Base-by-base conservation (phyloP, 2,113 vertebrate species). In the Zosterops borbonicus region DNA sequence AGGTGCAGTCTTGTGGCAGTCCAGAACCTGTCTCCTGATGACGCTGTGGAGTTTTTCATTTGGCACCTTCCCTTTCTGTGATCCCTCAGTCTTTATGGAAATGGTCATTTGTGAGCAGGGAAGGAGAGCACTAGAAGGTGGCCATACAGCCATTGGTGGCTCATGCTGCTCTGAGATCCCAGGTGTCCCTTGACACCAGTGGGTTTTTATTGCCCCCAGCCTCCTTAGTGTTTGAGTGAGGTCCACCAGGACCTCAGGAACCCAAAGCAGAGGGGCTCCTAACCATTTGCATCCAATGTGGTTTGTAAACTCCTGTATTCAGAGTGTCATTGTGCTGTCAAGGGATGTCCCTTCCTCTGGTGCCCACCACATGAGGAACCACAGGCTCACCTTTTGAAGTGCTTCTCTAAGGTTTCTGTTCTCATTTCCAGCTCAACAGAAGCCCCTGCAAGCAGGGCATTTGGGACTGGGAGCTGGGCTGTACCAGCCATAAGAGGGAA, bases 321-420 rank as follows among this genome's bases (percentile, higher is more conserved):
- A 28, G 28, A 33, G 27, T 41, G 31, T 20, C 27, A 4, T 0
- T 18, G 65, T 0, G 4, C 52, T 59, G 42, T 27, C 0, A 0
- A 75, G 53, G 35, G 53, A 49, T 28, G 62, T 47, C 71, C 52
- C 58, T 85, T 71, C n/a, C 41, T 18, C 42, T 50, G 46, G 33
- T 4, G 0, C 31, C 29, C 58, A 28, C 25, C 44, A 7, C 14
- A 3, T 0, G 1, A 22, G 5, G 39, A 71, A 33, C 18, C 59
- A 29, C 44, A 83, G 14, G 9, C 42, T 70, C 25, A 14, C 27
- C 60, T 70, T 46, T 42, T 49, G 46, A 68, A 55, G 42, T 17
- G 47, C 56, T 94, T 83, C 58, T 87, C 53, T 39, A 58, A 64
- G 44, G 24, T 75, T 94, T 79, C 53, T 87, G 8, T 52, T 83